phyloP scores from a whole-genome alignment of 1,140 invertebrate species.

The Orussus abietinus region DNA sequence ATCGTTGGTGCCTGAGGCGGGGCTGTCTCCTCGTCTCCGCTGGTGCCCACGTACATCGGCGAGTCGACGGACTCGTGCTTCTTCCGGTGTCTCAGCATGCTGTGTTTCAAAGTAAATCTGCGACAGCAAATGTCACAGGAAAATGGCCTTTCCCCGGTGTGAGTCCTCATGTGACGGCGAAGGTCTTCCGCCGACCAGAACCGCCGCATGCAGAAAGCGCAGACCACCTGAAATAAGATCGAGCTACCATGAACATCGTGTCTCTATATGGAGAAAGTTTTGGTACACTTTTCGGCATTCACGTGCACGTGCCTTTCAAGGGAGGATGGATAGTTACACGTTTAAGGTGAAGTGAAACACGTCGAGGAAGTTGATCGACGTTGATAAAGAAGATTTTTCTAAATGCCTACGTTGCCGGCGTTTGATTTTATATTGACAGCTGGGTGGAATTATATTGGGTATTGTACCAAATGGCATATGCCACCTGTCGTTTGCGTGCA shows the following conservation, averaged over 20 bases:
- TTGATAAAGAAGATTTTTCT: no score
- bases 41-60: conserved; percentile 41
- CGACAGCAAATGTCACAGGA: conserved; percentile 77
- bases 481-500: no score
- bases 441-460: no score
- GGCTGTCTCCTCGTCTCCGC: conserved; percentile 49
- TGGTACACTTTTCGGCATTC: no score
- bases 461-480: no score
- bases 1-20: conserved; percentile 50
- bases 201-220: conserved; percentile 85
- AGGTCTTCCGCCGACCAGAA: conserved; percentile 94
- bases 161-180: conserved; percentile 85
- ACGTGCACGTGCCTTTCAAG: no score
- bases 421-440: no score
- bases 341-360: no score
- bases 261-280: no score
- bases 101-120: conserved; percentile 88
- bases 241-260: neutral
- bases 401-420: no score
- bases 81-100: conserved; percentile 86
- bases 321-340: no score
- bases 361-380: no score
- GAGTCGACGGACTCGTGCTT: conserved; percentile 64
- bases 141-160: conserved; percentile 77
- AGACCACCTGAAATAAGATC: conserved; percentile 67